Evolutionary conservation across 92 coral and sea anemone species (phyloP), one percentile per base, ranked within the genome.

Genomic region (Phenganax stokvisi): DNA sequence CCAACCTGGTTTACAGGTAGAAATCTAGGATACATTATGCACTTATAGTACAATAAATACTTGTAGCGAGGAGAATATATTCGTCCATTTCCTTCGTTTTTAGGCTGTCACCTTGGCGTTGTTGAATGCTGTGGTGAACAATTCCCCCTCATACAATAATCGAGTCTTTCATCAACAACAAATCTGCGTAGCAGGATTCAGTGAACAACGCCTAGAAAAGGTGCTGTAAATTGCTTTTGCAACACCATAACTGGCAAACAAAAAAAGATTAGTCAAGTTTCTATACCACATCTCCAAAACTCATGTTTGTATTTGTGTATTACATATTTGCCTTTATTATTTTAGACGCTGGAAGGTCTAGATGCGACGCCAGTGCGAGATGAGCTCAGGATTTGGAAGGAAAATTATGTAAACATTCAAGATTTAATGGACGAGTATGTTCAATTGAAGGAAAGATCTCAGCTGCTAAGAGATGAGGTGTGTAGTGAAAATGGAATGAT

Each of bases 81-180:
- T 56, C 57, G 15, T n/a, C 13, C 9, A 10, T 51, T 64, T 52
- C 54, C 64, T 7, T 47, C 68, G 67, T 17, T 27, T 37, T 5
- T 76, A 94, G 98, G 88, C 90, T 15, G 89, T 94, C 15, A 88
- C 93, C 28, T 81, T 94, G 80, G 87, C 87, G 30, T 94, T 94
- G 65, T 80, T 94, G 64, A 94, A 94, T 77, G 89, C 93, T 16
- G 84, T 92, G 27, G 87, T 92, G 57, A 87, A 85, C 66, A 89
- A 89, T 20, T 85, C 92, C 7, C 90, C 98, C 6, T 85, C 97
- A 25, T 90, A 92, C 85, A 94, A 94, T 81, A 84, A 83, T 75
- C 90, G 92, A 70, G 93, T 94, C 6, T 94, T 86, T 59, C 97
- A 94, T 66, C 98, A 94, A 56, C 98, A 94, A 81, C 94, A 94